Percentiles rank a stretch among this genome's conserved stretches.
These are phyloP conservation scores for Platynereis dumerilii DNA, from an alignment of 2,888 invertebrate genomes.

Conservation along the genomic window DNA sequence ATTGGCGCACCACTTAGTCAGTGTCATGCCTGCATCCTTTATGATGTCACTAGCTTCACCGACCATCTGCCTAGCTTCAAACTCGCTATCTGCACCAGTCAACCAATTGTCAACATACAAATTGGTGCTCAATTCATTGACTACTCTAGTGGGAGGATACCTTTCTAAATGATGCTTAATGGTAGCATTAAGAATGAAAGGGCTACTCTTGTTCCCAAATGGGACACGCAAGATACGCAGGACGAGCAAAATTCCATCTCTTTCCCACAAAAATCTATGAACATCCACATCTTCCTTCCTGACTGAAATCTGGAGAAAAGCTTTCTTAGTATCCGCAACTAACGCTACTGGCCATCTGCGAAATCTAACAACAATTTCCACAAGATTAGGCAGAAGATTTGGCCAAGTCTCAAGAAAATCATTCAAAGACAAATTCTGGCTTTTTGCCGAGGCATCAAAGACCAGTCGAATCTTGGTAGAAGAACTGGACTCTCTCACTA, in stretches of 20 bases:
- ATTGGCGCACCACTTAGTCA: conserved; percentile 40
- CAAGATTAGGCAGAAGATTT: no score
- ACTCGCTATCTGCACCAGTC: conserved; percentile 30
- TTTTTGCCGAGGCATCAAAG: conserved; percentile 10
- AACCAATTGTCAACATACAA: conserved; percentile 42
- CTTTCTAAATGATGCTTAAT: conserved; percentile 20
- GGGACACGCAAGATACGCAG: conserved; percentile 20
- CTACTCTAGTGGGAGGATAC: conserved; percentile 16
- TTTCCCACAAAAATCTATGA: conserved; percentile 23
- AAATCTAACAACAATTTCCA: conserved; percentile 18
- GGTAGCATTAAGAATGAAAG: conserved; percentile 32
- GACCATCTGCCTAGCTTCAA: conserved; percentile 25
- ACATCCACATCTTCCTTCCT: conserved; percentile 16
- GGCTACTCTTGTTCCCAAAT: conserved; percentile 20
- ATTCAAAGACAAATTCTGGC: conserved; percentile 5
- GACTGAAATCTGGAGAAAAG: conserved; percentile 14
- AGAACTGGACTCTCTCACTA: not conserved
- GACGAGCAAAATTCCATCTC: not conserved
- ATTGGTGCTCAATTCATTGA: conserved; percentile 31
- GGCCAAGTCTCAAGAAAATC: conserved; percentile 20
- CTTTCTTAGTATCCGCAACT: conserved; percentile 12
- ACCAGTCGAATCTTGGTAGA: conserved; percentile 10
- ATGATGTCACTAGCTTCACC: conserved; percentile 27
- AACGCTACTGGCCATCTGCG: conserved; percentile 17
- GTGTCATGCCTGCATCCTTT: conserved; percentile 30